A percentile compares a stretch with the other conserved stretches of the same genome.
Evolutionary conservation across 2,888 invertebrate genomes (phyloP).

Genomic region (Prosapia bicincta): DNA sequence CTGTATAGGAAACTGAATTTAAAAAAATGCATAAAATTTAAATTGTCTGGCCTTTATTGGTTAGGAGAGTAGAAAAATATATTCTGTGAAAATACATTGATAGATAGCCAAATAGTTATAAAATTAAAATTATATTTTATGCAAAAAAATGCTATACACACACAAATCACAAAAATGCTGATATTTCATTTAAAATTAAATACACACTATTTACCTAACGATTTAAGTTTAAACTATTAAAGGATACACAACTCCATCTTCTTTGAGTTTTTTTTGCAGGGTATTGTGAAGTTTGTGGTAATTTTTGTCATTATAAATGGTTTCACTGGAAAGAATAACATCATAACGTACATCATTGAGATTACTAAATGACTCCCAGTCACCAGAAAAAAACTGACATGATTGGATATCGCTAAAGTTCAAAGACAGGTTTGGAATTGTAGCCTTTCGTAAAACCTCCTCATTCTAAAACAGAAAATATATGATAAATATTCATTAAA

Average conservation of each 20-base stretch:
- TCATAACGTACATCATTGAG: constrained; percentile 62
- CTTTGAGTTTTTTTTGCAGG: constrained; percentile 59
- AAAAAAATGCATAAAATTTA: too few relatives aligned
- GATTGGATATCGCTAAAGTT: constrained; percentile 52
- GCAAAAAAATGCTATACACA: too few relatives aligned
- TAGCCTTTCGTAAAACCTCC: constrained; percentile 76
- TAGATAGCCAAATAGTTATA: too few relatives aligned
- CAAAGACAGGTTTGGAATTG: constrained; percentile 74
- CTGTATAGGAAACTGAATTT: too few relatives aligned
- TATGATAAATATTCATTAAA: too few relatives aligned
- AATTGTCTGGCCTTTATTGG: too few relatives aligned
- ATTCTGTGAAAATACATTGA: too few relatives aligned
- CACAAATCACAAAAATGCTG: too few relatives aligned
- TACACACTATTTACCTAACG: too few relatives aligned
- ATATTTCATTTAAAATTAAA: too few relatives aligned
- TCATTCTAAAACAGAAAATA: constrained; percentile 81
- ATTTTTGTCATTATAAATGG: constrained; percentile 82
- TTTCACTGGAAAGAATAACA: constrained; percentile 86
- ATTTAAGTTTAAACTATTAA: constrained; percentile 36
- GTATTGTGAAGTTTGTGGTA: constrained; percentile 70
- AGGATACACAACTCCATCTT: constrained; percentile 63
- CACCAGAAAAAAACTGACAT: constrained; percentile 60
- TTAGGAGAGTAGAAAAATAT: too few relatives aligned
- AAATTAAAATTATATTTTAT: too few relatives aligned
- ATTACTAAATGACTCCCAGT: constrained; percentile 62